Evolutionary conservation across 2,888 invertebrate genomes (phyloP), one percentile per base, ranked within the genome.

Genomic region (Drosophila leonis): DNA sequence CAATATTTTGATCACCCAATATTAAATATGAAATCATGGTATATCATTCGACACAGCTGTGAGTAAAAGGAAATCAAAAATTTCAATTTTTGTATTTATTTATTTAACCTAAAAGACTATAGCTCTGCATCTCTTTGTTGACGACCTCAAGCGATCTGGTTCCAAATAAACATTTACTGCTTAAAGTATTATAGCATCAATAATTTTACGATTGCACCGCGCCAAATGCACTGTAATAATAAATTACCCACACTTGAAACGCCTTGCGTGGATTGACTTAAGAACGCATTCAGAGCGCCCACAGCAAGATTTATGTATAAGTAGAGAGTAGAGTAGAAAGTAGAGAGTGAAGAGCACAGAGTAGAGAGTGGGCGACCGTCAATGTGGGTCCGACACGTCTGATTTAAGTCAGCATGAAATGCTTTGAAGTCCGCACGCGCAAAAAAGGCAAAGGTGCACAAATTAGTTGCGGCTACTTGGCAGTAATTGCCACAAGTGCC

Each of bases 401-500:
- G 61, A 75, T 69, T 82, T 65, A 73, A 78, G 80, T 74, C 55
- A 61, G 48, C 71, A 62, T 57, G 65, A 73, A 78, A 72, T 59
- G 65, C 82, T 86, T 83, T 83, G 87, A 82, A 82, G 84, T 83
- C 70, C 70, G 70, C 51, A 44, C 59, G 51, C 68, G 33, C 60
- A 62, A 52, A 72, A 65, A 65, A 61, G 59, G 54, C 63, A 81
- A 81, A 76, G 82, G 73, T 81, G 80, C 70, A 66, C 73, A 73
- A 80, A 81, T 80, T 80, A 81, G 82, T 66, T 42, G 31, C 49
- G 65, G 39, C 70, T 62, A 64, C 57, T 72, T 78, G 67, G 61
- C 51, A 62, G 46, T 75, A 78, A 78, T 75, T 78, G 72, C 62
- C 68, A 54, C 54, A 29, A 78, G 65, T 75, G 78, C 12, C 78